These are phyloP conservation scores for Agriopis aurantiaria DNA, from an alignment of 2,888 invertebrate genomes.

Conservation along the genomic window DNA sequence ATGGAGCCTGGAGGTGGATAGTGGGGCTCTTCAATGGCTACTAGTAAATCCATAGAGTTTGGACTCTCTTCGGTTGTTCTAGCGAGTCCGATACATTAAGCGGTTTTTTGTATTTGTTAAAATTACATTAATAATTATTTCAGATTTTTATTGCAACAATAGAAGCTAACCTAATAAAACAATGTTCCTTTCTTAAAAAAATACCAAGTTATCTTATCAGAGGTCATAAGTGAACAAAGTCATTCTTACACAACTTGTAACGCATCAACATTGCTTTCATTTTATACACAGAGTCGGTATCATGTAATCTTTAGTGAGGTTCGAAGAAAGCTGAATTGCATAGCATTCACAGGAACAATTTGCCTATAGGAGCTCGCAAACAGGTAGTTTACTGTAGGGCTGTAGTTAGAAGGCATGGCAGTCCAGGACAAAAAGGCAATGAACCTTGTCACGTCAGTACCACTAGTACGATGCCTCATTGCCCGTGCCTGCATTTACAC, in stretches of 20 bases:
- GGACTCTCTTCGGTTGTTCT: too few relatives aligned
- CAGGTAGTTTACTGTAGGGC: conserved; percentile 12
- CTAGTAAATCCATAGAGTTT: too few relatives aligned
- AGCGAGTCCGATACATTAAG: too few relatives aligned
- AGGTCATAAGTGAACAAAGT: conserved; percentile 20
- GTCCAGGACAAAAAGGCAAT: conserved; percentile 54
- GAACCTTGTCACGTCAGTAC: conserved; percentile 53
- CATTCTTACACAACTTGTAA: neutral
- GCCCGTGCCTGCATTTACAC: conserved; percentile 63
- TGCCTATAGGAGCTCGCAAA: conserved; percentile 31
- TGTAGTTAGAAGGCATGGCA: conserved; percentile 12
- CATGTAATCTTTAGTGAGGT: conserved; percentile 19
- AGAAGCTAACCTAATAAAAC: neutral
- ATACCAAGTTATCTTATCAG: conserved; percentile 21
- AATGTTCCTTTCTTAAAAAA: conserved; percentile 4
- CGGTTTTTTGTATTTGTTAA: too few relatives aligned
- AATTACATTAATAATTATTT: neutral
- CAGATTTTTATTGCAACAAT: neutral
- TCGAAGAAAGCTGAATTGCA: conserved; percentile 12
- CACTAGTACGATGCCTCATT: conserved; percentile 56
- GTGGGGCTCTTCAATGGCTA: too few relatives aligned
- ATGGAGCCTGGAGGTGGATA: too few relatives aligned
- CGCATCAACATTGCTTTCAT: neutral
- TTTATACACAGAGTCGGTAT: conserved; percentile 16
- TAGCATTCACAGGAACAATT: conserved; percentile 27